Base-by-base conservation (phyloP, 2,113 vertebrate species). In the Poeciliopsis occidentalis region DNA sequence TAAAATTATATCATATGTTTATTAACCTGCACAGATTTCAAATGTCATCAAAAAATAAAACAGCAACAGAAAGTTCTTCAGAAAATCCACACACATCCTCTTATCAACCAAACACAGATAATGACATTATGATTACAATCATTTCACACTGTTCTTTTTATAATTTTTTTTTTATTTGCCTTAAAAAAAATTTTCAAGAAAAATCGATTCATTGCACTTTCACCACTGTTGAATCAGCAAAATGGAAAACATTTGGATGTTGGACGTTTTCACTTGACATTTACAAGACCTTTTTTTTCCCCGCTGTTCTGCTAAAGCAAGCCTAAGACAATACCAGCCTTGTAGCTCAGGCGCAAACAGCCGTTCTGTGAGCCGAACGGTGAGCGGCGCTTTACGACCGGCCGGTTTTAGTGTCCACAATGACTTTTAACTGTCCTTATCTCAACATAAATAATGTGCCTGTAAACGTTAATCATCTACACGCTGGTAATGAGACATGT, bases 371-470 rank as follows among this genome's bases (percentile, higher is more conserved):
- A 61, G 76, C 37, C 12, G 64, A 64, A 65, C 82, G 54, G 69
- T 13, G 61, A 77, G 78, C 81, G 31, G 75, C 62, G 79, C 77
- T 78, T 81, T 71, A 78, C 64, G 37, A 80, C 78, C 44, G 72
- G 51, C 71, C 73, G 69, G 57, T 67, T 84, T 87, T 80, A 89
- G 72, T 82, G 87, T 82, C 84, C 69, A 32, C 73, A 6, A 10
- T 73, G 79, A 85, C 84, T 88, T 83, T 92, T 87, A 85, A 84
- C 89, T 86, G 86, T 82, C 88, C 91, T 93, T 94, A 94, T 94
- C 92, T 90, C 86, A 89, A 94, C 91, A 94, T 94, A 94, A 95
- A 95, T 94, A 95, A 92, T 94, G 90, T 79, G 83, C 80, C 85
- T 87, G 73, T 93, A 94, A 93, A 94, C 78, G 89, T 92, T 84